Percentiles rank a stretch among this genome's conserved stretches.
Evolutionary conservation across 1,140 invertebrate species (phyloP).

Genomic region (Odontomachus brunneus): DNA sequence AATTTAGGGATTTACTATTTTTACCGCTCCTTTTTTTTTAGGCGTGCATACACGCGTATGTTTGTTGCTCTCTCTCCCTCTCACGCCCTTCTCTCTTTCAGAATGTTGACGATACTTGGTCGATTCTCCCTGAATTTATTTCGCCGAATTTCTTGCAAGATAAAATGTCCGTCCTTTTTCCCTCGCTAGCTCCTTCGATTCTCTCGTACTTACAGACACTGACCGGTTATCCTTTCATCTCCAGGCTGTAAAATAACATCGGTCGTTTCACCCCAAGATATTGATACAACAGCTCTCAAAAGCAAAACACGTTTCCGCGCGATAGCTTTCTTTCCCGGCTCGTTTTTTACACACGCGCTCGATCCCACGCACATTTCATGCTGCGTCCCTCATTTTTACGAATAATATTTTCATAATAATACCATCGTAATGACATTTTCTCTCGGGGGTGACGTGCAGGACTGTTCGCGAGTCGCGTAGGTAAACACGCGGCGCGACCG

Average conservation of each 20-base stretch:
- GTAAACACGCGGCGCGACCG: background rate
- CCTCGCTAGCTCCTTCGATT: background rate
- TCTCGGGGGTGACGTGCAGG: background rate
- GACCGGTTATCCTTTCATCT: background rate
- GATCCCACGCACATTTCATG: background rate
- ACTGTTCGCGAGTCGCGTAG: background rate
- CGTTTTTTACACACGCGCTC: background rate
- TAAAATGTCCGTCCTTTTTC: background rate
- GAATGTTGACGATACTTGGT: background rate
- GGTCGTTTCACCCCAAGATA: constrained; percentile 8
- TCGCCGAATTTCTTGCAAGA: background rate
- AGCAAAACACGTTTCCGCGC: constrained; percentile 3
- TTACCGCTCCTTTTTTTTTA: too few relatives aligned
- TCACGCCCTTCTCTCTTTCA: background rate
- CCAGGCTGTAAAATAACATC: constrained; percentile 30
- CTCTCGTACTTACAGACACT: background rate
- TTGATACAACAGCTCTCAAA: background rate
- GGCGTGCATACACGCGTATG: too few relatives aligned
- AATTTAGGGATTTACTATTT: background rate
- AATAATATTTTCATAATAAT: constrained; percentile 19
- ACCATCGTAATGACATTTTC: background rate
- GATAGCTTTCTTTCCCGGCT: background rate
- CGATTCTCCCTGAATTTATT: constrained; percentile 14
- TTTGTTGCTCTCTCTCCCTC: background rate
- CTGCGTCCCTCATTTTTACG: background rate